These are phyloP conservation scores for Acanthis flammea DNA, from an alignment of 2,797 vertebrate genomes.

Conservation along the genomic window DNA sequence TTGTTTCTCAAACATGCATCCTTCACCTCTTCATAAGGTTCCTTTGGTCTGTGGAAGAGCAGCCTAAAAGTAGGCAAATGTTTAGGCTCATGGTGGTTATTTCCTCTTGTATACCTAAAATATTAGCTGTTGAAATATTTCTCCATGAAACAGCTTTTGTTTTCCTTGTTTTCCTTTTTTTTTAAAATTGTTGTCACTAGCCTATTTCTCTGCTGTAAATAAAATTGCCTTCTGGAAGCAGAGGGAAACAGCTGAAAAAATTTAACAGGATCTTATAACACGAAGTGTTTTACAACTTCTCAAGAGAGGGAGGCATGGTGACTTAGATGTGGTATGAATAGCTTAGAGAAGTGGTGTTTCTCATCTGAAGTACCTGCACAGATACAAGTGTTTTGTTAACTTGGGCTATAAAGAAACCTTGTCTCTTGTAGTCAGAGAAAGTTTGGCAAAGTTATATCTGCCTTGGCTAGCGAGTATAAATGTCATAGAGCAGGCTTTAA, in stretches of 20 bases:
- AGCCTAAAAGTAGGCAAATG: background rate
- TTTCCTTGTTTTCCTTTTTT: background rate
- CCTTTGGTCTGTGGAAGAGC: background rate
- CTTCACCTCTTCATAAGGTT: background rate
- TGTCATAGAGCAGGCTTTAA: background rate
- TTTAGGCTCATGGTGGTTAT: background rate
- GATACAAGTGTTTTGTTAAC: background rate
- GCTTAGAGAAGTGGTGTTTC: constrained; percentile 6
- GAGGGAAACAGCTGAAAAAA: background rate
- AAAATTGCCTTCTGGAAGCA: background rate
- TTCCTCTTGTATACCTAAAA: background rate
- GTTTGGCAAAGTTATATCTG: constrained; percentile 2
- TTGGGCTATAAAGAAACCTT: constrained; percentile 6
- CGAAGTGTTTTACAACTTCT: background rate
- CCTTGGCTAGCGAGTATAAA: background rate
- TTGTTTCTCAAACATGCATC: background rate
- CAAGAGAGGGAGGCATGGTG: background rate
- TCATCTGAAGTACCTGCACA: constrained; percentile 2
- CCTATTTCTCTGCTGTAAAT: background rate
- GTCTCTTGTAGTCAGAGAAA: background rate
- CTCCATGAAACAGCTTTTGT: background rate
- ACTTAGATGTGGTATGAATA: background rate
- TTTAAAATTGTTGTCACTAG: background rate
- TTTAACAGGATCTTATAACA: background rate
- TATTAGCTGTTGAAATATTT: background rate